Evolutionary conservation across 2,797 vertebrate genomes (phyloP), one percentile per base, ranked within the genome.

Genomic region (Helarctos malayanus): DNA sequence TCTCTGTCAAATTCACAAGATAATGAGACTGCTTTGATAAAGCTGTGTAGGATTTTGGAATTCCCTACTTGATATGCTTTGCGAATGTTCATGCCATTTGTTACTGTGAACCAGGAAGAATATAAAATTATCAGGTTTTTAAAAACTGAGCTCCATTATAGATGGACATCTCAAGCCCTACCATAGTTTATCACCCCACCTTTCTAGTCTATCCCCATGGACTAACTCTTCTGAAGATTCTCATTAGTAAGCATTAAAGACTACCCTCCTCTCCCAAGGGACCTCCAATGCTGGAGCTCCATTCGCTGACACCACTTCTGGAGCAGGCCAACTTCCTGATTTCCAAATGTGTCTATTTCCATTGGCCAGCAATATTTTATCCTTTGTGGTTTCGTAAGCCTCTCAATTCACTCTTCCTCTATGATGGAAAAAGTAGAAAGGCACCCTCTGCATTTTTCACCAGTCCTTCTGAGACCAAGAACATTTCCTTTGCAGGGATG

Each of bases 301-400:
- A 21, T 29, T 63, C 73, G n/a, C 4, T 38, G 59, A 47, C 21
- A 21, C 45, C 27, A 18, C 6, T 84, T 69, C 38, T 4, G 10
- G 12, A 69, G 59, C 9, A 81, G 32, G 8, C n/a, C 16, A 12
- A 87, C 80, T 89, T 95, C 92, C 91, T 84, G 49, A 75, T 97
- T 94, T 93, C 69, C 83, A 93, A 79, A 81, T 54, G 45, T 82
- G 35, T 54, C 68, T 78, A 7, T 97, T 97, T 96, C 88, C 91
- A 91, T 54, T 83, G 63, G 5, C 68, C 82, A 96, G 96, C 94
- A 96, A 68, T 89, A 96, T 96, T 97, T 95, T 65, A 83, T 68
- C 87, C 52, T 93, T 93, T 96, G 86, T 63, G 95, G 91, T 97
- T 95, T 91, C 82, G 71, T 68, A 94, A 57, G 27, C 54, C 65